phyloP scores from a whole-genome alignment of 2,797 vertebrate genomes.

The Cephalopachus bancanus region DNA sequence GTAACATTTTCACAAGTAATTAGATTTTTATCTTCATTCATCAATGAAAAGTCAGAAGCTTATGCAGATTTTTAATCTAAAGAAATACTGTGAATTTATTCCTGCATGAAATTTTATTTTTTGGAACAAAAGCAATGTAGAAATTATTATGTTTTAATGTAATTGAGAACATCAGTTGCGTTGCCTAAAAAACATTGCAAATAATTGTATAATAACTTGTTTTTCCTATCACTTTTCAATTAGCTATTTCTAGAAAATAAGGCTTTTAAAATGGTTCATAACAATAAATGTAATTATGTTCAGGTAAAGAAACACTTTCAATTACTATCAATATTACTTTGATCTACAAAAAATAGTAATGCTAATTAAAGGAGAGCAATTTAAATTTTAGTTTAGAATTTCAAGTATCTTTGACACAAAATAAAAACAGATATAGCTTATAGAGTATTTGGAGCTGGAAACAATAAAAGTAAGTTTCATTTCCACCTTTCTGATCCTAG shows the following conservation, averaged over 20 bases:
- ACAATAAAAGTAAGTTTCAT: background rate
- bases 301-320: conserved; percentile 22
- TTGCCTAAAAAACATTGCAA: conserved; percentile 32
- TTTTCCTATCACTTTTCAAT: conserved; percentile 51
- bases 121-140: background rate
- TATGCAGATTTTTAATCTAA: background rate
- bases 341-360: conserved; percentile 8
- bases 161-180: background rate
- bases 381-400: conserved; percentile 8
- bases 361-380: conserved; percentile 15
- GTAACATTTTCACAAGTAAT: background rate
- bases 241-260: conserved; percentile 18
- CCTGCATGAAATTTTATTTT: conserved; percentile 31
- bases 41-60: background rate
- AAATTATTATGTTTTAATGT: background rate
- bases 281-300: conserved; percentile 55
- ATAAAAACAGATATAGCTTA: background rate
- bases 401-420: conserved; percentile 65
- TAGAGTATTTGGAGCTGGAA: background rate
- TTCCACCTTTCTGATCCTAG: conserved; percentile 4
- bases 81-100: background rate
- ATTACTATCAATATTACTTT: conserved; percentile 46
- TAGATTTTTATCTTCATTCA: background rate
- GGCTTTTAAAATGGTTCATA: conserved; percentile 30
- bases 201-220: background rate